These are phyloP conservation scores for Caretta caretta DNA, from an alignment of 2,113 vertebrate genomes.

Conservation along the genomic window DNA sequence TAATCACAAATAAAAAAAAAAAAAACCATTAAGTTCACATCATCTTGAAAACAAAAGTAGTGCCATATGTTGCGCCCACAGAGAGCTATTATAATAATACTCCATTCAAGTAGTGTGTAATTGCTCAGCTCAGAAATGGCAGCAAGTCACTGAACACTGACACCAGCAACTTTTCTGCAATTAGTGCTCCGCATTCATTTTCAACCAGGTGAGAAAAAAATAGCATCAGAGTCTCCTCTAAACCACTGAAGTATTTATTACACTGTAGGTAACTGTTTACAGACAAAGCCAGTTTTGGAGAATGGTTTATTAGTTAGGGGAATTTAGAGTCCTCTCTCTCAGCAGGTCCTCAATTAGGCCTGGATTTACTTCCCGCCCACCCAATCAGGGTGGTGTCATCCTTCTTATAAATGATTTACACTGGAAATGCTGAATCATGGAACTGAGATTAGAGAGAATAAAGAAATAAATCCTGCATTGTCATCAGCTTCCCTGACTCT, in stretches of 20 bases:
- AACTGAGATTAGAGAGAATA: neutral
- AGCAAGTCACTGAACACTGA: constrained; percentile 70
- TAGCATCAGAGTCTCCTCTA: constrained; percentile 20
- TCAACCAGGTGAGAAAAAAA: constrained; percentile 62
- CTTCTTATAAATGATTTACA: constrained; percentile 40
- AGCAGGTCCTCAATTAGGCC: constrained; percentile 50
- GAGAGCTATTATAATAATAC: constrained; percentile 66
- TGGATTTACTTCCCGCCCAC: constrained; percentile 34
- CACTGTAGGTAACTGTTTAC: constrained; percentile 55
- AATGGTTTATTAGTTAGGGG: constrained; percentile 34
- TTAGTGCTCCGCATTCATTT: constrained; percentile 58
- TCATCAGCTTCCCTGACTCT: neutral
- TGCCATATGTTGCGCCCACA: constrained; percentile 64
- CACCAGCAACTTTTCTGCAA: constrained; percentile 68
- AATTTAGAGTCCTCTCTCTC: constrained; percentile 47
- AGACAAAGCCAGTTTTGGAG: constrained; percentile 53
- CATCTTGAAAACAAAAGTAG: constrained; percentile 67
- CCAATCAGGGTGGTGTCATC: constrained; percentile 24
- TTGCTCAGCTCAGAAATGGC: constrained; percentile 63
- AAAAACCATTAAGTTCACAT: constrained; percentile 34
- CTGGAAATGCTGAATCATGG: constrained; percentile 31
- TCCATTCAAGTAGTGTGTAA: constrained; percentile 65
- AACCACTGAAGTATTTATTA: constrained; percentile 59
- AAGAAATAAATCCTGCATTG: neutral
- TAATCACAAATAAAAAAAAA: neutral